phyloP scores from a whole-genome alignment of 2,113 vertebrate genomes.

The Entosphenus tridentatus region DNA sequence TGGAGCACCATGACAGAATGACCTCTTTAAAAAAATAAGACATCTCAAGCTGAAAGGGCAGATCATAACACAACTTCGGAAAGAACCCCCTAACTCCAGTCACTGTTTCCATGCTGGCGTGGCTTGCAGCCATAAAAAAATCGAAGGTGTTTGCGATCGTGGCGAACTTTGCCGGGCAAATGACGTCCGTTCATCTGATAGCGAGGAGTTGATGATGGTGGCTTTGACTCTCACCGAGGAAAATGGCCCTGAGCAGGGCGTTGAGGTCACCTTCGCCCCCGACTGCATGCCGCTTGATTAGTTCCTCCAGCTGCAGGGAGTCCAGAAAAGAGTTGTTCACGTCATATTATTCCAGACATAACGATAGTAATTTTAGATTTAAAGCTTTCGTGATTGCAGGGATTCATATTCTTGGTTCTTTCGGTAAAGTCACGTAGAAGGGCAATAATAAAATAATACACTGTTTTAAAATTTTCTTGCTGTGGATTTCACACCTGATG shows the following conservation, averaged over 20 bases:
- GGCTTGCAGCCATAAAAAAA: background rate
- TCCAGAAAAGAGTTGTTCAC: too few relatives aligned
- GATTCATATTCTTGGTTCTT: too few relatives aligned
- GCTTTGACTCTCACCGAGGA: slow-evolving; percentile 36
- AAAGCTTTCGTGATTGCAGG: too few relatives aligned
- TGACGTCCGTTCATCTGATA: background rate
- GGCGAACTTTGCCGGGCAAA: background rate
- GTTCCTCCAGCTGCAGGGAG: slow-evolving; percentile 22
- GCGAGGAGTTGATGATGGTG: background rate
- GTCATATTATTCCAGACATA: too few relatives aligned
- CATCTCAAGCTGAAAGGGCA: background rate
- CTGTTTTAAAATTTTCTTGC: too few relatives aligned
- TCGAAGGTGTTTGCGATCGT: background rate
- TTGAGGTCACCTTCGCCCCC: slow-evolving; percentile 34
- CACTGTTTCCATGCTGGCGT: background rate
- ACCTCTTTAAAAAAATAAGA: too few relatives aligned
- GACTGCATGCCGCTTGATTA: slow-evolving; percentile 39
- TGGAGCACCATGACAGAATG: too few relatives aligned
- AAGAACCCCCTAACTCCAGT: background rate
- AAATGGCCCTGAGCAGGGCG: slow-evolving; percentile 41
- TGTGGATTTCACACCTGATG: too few relatives aligned
- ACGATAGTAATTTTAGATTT: too few relatives aligned
- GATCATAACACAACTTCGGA: background rate
- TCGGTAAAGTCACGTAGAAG: too few relatives aligned
- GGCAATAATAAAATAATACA: too few relatives aligned